Base-by-base conservation (phyloP, 2,888 invertebrate genomes). In the Amiota communis region DNA sequence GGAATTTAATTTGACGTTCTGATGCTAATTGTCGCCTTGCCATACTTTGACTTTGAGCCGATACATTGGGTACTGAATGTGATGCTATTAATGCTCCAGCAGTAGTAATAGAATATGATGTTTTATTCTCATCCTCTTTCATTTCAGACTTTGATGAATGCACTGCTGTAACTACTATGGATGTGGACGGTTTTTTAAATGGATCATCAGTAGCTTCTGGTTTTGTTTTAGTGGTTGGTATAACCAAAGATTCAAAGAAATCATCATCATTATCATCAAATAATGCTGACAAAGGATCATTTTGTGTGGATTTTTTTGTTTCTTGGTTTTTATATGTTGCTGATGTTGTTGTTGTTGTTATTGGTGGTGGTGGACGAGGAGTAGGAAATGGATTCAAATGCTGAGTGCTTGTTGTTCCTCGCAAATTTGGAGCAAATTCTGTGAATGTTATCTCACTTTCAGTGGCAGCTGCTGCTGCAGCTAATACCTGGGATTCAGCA, bases 1-100 rank as follows among this genome's bases (percentile, higher is more conserved):
- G 76, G 68, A 87, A 87, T 64, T 89, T 87, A 0, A 88, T 82
- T 73, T 88, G 89, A 0, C 86, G 80, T 67, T 87, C 87, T 17
- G 87, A 81, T 1, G 86, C 86, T 61, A 85, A 76, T 72, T 87
- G 87, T 0, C 87, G 84, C 1, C 84, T 79, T 47, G 74, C 77
- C 23, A 80, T 76, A 20, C 76, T 80, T 68, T 78, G 76, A 17
- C 64, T 79, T 0, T 56, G 59, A 0, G 76, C 8, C 0, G 72
- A 51, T 13, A n/a, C 49, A 46, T 4, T 71, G 23, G 59, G 20
- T 13, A 47, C 8, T 20, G 8, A 36, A 10, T 36, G 10, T 56
- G 56, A 17, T 69, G 59, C 13, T 6, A 11, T 11, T 10, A 57
- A 10, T 13, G 72, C 70, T 49, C 73, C 72, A 2, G 68, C 15